Base-by-base conservation (phyloP, 2,113 vertebrate genomes). In the Orthonyx spaldingii region DNA sequence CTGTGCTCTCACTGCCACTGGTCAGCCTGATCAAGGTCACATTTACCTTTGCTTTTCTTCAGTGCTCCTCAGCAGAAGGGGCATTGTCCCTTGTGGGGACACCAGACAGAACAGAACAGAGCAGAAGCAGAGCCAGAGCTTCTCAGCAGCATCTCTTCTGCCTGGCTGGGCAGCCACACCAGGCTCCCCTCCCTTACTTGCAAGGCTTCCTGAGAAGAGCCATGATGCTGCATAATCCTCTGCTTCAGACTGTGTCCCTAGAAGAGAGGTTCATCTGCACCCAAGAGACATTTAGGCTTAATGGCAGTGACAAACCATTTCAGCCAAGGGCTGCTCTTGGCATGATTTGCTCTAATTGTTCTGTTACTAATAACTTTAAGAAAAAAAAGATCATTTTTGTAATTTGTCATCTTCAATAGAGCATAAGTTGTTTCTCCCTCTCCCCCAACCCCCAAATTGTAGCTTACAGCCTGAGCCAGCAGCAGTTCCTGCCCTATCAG, bases 361-460 rank as follows among this genome's bases (percentile, higher is more conserved):
- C 37, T 28, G 23, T 35, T 89, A 44, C 11, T 65, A 65, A n/a
- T 33, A 39, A 61, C 33, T 61, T 44, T 1, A 27, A 30, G 39
- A 13, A 28, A 35, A 52, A 50, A 18, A 64, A 20, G 32, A 7
- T 11, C 10, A 24, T 33, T 50, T 50, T 28, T 18, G 19, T 19
- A 28, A 59, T 39, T 59, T 63, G 1, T 59, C 7, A 42, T 60
- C 49, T 52, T 46, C 53, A 89, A 2, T 46, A 70, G 30, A n/a
- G 15, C 22, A 11, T 32, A 52, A 61, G 46, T 24, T 57, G 24
- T 16, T 59, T 19, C 33, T 28, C 27, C n/a, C n/a, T n/a, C n/a
- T n/a, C n/a, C n/a, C n/a, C n/a, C n/a, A n/a, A n/a, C 2, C 5
- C 7, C 33, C 6, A 3, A 35, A 10, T 1, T 59, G 7, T 3